These are phyloP conservation scores for Enteromius paludinosus DNA, from an alignment of 2,797 vertebrate genomes.

Conservation along the genomic window DNA sequence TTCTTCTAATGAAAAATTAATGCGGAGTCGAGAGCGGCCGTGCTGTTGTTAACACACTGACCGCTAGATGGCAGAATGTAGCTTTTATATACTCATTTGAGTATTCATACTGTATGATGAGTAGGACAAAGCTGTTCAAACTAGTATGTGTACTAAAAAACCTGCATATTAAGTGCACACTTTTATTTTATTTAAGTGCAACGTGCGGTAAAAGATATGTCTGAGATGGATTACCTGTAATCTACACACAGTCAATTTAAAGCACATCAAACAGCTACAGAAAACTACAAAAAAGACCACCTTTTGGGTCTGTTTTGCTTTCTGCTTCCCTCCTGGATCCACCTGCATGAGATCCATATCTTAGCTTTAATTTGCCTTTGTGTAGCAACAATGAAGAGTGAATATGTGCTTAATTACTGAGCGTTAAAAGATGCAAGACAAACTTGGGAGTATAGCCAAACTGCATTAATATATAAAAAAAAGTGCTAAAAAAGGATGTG, in stretches of 20 bases:
- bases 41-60: not conserved
- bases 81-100: not conserved
- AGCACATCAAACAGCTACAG: not conserved
- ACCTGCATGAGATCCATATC: slow-evolving; percentile 30
- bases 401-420: slow-evolving; percentile 24
- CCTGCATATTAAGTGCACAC: not conserved
- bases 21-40: not conserved
- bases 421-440: slow-evolving; percentile 11
- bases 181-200: not conserved
- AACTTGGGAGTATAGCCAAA: not conserved
- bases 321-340: slow-evolving; percentile 1
- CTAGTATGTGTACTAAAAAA: not conserved
- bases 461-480: not conserved
- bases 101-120: not conserved
- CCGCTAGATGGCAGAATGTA: slow-evolving; percentile 54
- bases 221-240: not conserved
- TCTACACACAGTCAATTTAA: slow-evolving; percentile 11
- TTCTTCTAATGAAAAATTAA: not conserved
- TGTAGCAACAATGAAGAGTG: slow-evolving; percentile 24
- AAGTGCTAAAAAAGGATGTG: no score
- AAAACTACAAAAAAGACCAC: slow-evolving; percentile 7
- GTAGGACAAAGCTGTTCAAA: not conserved
- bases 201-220: not conserved
- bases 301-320: not conserved
- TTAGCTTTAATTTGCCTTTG: slow-evolving; percentile 3